These are phyloP conservation scores for Drosophila funebris DNA, from an alignment of 1,140 invertebrate genomes.

Conservation along the genomic window DNA sequence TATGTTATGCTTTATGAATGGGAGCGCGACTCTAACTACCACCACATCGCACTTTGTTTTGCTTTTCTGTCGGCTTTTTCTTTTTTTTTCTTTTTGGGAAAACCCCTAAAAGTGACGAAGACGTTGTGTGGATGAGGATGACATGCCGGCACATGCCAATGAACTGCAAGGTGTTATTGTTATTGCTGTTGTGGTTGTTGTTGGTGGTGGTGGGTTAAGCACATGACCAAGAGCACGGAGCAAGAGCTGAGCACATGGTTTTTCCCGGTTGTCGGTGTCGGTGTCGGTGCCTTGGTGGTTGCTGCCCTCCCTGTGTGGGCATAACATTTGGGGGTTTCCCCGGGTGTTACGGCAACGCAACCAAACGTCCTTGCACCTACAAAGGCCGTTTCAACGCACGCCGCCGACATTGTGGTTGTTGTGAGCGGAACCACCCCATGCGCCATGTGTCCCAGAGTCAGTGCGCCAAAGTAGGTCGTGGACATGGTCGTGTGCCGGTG, in stretches of 20 bases:
- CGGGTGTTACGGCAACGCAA: constrained; percentile 20
- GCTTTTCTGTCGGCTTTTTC: constrained; percentile 42
- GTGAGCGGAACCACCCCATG: constrained; percentile 81
- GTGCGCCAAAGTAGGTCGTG: constrained; percentile 76
- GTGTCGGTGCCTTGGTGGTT: constrained; percentile 46
- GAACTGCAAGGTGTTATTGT: constrained; percentile 37
- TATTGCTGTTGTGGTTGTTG: constrained; percentile 7
- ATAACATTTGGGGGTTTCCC: constrained; percentile 58
- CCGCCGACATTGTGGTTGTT: constrained; percentile 47
- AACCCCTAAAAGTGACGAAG: constrained; percentile 79
- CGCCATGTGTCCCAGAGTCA: constrained; percentile 74
- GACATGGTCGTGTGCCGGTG: constrained; percentile 54
- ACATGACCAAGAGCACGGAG: constrained; percentile 61
- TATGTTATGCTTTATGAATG: constrained; percentile 74
- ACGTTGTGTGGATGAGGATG: constrained; percentile 75
- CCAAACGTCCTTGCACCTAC: constrained; percentile 80
- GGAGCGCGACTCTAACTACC: constrained; percentile 75
- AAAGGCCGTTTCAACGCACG: constrained; percentile 50
- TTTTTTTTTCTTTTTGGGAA: constrained; percentile 59
- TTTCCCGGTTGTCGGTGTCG: constrained; percentile 59
- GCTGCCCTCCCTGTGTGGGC: constrained; percentile 49
- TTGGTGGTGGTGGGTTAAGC: constrained; percentile 63
- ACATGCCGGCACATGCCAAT: constrained; percentile 78
- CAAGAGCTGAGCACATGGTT: constrained; percentile 43
- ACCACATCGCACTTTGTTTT: constrained; percentile 73